Conservation (phyloP, 1,140 invertebrate species). For the Papilio aristodemus region DNA sequence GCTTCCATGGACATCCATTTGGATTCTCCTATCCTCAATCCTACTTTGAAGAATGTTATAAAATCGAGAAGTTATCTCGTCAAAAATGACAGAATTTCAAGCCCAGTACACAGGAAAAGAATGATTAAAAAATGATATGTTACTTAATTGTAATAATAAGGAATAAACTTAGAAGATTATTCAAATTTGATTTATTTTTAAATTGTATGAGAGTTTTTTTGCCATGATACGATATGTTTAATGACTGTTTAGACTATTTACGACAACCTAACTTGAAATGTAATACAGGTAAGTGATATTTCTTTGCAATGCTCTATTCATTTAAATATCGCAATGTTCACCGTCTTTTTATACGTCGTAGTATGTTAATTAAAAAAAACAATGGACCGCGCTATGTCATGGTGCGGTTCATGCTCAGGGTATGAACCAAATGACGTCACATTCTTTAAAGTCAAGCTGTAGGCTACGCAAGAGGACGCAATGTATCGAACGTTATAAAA, state of each 20-base stretch:
- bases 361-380: no score
- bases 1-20: constrained; percentile 66
- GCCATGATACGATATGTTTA: constrained; percentile 52
- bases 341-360: no score
- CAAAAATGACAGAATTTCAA: constrained; percentile 37
- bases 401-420: no score
- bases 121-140: constrained; percentile 28
- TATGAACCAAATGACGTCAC: no score
- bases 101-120: constrained; percentile 36
- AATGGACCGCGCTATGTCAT: no score
- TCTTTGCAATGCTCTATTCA: constrained; percentile 23
- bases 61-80: constrained; percentile 42
- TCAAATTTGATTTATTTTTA: constrained; percentile 38
- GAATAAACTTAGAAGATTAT: constrained; percentile 49
- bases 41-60: constrained; percentile 28
- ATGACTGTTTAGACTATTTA: constrained; percentile 42
- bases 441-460: no score
- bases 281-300: constrained; percentile 52
- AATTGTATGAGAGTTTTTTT: constrained; percentile 63
- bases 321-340: constrained; percentile 4
- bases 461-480: no score
- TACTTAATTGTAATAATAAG: constrained; percentile 34
- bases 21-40: constrained; percentile 38
- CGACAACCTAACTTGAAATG: constrained; percentile 38
- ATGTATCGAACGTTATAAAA: no score